Evolutionary conservation across 2,113 vertebrate species (phyloP), one percentile per base, ranked within the genome.

Genomic region (Pipra filicauda): DNA sequence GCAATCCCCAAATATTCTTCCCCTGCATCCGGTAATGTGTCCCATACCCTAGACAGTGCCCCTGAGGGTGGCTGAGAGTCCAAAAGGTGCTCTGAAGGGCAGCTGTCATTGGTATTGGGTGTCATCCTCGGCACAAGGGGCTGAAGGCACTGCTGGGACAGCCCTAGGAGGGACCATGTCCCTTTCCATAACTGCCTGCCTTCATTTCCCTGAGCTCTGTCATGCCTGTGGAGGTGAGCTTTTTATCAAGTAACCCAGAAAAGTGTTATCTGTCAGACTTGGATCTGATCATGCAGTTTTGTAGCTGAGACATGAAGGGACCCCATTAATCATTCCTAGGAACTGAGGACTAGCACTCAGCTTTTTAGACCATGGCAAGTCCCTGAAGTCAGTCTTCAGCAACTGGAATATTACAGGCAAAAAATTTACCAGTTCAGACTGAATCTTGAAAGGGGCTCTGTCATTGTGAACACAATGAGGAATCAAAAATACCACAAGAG

Each of bases 401-500:
- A 70, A 52, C 13, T 43, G 14, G 49, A 72, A 62, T 51, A 89
- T 52, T 75, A 61, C 43, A 82, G 37, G 41, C 30, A 62, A 85
- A 89, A 58, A 49, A 52, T 12, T 72, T 41, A 28, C 28, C n/a
- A 76, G 14, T 41, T 95, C 81, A 70, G 49, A 65, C 21, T 41
- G 52, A 85, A 54, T 75, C 57, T 72, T 95, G 66, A 91, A 93
- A 94, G 28, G 6, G 41, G 8, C 28, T 88, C 77, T 85, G 74
- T 75, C 54, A 24, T 5, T 75, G 31, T 30, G 62, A 93, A 31
- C 66, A 66, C 35, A 79, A 71, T 21, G 19, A 75, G 11, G 13
- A 94, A 90, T 74, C 64, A 69, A 91, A 95, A 85, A 57, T 31
- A 87, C 52, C 80, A 62, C 66, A 69, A 44, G 66, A 91, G 66